Evolutionary conservation across 1,140 invertebrate species (phyloP).

Genomic region (Diuraphis noxia): DNA sequence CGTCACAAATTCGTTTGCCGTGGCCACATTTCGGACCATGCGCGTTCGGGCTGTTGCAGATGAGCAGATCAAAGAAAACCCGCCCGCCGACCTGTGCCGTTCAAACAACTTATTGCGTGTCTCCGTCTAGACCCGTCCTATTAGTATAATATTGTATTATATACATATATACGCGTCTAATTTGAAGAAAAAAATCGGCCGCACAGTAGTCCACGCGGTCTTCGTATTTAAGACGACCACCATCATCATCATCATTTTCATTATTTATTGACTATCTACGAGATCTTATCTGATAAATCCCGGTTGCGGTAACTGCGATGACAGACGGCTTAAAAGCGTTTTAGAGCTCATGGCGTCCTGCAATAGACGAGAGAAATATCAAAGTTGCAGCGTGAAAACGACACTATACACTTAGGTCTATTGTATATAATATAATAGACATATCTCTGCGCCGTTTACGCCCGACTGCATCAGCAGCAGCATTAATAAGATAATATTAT

Average conservation of each 20-base stretch:
- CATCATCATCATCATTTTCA: background rate
- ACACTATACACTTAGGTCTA: background rate
- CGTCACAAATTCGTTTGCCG: background rate
- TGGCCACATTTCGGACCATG: background rate
- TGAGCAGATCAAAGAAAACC: background rate
- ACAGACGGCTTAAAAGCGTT: too few species aligned
- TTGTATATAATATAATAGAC: background rate
- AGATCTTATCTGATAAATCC: background rate
- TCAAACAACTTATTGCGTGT: background rate
- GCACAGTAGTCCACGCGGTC: background rate
- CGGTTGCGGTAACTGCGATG: background rate
- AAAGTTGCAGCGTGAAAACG: background rate
- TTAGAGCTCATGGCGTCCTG: background rate
- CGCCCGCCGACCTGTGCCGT: background rate
- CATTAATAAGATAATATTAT: background rate
- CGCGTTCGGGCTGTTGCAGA: background rate
- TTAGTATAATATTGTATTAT: too few species aligned
- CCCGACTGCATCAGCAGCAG: background rate
- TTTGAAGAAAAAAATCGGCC: background rate
- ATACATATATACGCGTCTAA: background rate
- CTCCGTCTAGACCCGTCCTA: background rate
- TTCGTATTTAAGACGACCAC: background rate
- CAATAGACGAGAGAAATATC: background rate
- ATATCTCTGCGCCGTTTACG: background rate
- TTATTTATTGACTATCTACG: background rate